Evolutionary conservation across 1,140 invertebrate genomes (phyloP), one percentile per base, ranked within the genome.

Genomic region (Ceratosolen fusciceps): DNA sequence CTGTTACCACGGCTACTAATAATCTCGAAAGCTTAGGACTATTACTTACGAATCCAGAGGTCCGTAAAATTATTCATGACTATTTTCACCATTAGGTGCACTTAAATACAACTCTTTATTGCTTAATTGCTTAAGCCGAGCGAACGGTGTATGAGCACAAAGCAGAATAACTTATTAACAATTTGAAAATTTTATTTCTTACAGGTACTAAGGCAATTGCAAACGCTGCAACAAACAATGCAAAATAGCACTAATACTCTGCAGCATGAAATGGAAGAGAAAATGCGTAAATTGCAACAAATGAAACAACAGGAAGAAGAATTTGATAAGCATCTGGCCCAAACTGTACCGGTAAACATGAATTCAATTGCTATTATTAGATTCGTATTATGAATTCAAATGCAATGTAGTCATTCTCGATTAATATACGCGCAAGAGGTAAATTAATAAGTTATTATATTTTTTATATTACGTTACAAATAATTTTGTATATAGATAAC

Each of bases 291-390:
- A 85, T 82, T 94, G 68, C 93, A 93, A 76, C 93, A 94, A 86
- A 93, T 95, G 92, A 94, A 94, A 79, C 92, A 94, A 82, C 94
- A 94, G 80, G 95, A 95, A 83, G 94, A 95, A 68, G 94, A 95
- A 83, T 95, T 96, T 88, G 94, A 96, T 85, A 94, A 95, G 85
- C 94, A 96, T 87, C 90, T 95, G 62, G 94, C 94, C 80, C 93
- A 93, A 88, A 93, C 93, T 70, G 92, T 94, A 79, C 92, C 93
- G 80, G 93, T 93, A 86, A 91, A 90, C 89, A 47, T 82, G n/a
- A 65, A 8, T n/a, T 37, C 37, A 37, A 62, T 19, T 62, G 1
- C n/a, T n/a, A n/a, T n/a, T n/a, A n/a, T n/a, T n/a, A n/a, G n/a
- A n/a, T n/a, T n/a, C n/a, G n/a, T n/a, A 47, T 47, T 47, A 47